Evolutionary conservation across 1,140 invertebrate genomes (phyloP), one percentile per base, ranked within the genome.

Genomic region (Colletes latitarsis): DNA sequence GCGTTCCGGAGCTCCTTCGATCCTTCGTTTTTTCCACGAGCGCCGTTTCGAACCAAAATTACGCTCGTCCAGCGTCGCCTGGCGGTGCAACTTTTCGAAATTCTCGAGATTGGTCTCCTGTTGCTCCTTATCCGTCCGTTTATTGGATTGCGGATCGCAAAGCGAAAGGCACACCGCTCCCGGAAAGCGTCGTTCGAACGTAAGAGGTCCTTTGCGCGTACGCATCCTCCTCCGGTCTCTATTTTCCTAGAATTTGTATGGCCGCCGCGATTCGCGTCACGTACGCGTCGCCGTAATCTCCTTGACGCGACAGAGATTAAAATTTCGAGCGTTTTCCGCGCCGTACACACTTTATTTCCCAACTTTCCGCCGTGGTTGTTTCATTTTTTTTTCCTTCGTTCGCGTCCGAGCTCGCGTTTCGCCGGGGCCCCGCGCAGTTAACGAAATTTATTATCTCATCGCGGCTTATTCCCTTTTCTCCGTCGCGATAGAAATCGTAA

Each of bases 361-460:
- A 57, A 49, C 67, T 62, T 77, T 62, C 49, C 55, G 17, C 53
- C 15, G 6, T 9, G 43, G 6, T 46, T 9, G 9, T 46, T 46
- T 46, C 30, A 5, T 6, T 46, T 57, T 53, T 10, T 55, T 21
- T 46, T 21, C 39, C 46, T 41, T 10, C 9, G 17, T 46, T 3
- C 9, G 4, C 19, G 3, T 6, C 30, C 43, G 19, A 21, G n/a
- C 9, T 39, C n/a, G 15, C 49, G n/a, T 41, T 70, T 39, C 21
- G 3, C 2, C 60, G 60, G 14, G 60, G 17, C 52, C 17, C 8
- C 6, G 46, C 15, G 41, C 52, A 39, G 70, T 79, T 79, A 79
- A 79, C 60, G 60, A 79, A 79, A 79, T 79, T 79, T 79, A 79
- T 79, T 79, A 79, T 79, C 77, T 79, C 70, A 66, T 79, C 77